These are phyloP conservation scores for Scotopteryx bipunctaria DNA, from an alignment of 2,888 invertebrate species.

Conservation along the genomic window DNA sequence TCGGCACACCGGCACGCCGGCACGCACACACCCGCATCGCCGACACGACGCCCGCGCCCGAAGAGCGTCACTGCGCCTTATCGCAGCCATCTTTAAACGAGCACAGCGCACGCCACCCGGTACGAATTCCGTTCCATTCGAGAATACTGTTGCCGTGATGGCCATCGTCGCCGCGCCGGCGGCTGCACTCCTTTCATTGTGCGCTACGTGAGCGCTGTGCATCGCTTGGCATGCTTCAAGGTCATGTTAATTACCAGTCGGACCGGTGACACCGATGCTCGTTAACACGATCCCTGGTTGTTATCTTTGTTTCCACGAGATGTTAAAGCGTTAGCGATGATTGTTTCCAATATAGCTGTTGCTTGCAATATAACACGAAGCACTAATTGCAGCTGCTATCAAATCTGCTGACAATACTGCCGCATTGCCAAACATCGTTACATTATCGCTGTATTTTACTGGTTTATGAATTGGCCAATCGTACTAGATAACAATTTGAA, in stretches of 20 bases:
- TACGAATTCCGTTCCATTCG: slow-evolving; percentile 79
- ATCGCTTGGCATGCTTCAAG: slow-evolving; percentile 63
- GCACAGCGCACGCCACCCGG: slow-evolving; percentile 76
- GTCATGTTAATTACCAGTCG: slow-evolving; percentile 72
- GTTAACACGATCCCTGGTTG: slow-evolving; percentile 48
- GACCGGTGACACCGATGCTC: slow-evolving; percentile 63
- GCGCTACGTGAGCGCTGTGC: slow-evolving; percentile 49
- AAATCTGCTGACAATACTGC: slow-evolving; percentile 3
- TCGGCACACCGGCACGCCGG: slow-evolving; percentile 67
- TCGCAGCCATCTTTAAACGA: slow-evolving; percentile 82
- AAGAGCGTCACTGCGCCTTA: slow-evolving; percentile 79
- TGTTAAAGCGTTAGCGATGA: slow-evolving; percentile 20
- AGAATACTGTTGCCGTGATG: slow-evolving; percentile 64
- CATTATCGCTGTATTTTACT: slow-evolving; percentile 2
- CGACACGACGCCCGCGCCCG: slow-evolving; percentile 75
- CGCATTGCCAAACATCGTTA: slow-evolving; percentile 1
- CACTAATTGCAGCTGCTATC: not conserved
- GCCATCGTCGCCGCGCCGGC: slow-evolving; percentile 48
- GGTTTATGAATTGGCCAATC: not conserved
- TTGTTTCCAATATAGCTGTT: slow-evolving; percentile 20
- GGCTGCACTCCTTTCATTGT: slow-evolving; percentile 73
- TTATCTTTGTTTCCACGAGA: slow-evolving; percentile 28
- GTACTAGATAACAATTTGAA: not conserved
- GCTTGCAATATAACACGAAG: slow-evolving; percentile 7
- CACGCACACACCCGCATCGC: slow-evolving; percentile 71